Evolutionary conservation across 2,797 vertebrate species (phyloP).

Genomic region (Acanthurus lineatus): DNA sequence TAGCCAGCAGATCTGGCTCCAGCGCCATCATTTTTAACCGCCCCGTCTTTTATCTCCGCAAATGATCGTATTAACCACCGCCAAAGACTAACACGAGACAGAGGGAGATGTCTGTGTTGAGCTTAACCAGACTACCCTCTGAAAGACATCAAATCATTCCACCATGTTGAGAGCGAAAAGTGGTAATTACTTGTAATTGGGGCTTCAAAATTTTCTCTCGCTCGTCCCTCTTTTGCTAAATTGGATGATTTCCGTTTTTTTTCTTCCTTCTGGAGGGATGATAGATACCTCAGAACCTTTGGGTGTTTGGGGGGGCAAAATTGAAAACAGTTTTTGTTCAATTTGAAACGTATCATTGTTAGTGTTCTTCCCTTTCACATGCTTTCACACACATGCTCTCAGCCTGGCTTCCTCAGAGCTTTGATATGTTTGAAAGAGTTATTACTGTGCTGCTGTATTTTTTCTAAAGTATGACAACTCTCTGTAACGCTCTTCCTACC

Average conservation of each 20-base stretch:
- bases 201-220: slow-evolving; percentile 90
- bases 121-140: slow-evolving; percentile 97
- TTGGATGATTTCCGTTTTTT: slow-evolving; percentile 89
- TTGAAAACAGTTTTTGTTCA: slow-evolving; percentile 96
- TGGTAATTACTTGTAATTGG: slow-evolving; percentile 99
- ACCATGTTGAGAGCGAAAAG: slow-evolving; percentile 99
- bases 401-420: slow-evolving; percentile 55
- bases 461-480: slow-evolving; percentile 33
- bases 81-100: slow-evolving; percentile 94
- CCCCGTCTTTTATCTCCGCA: slow-evolving; percentile 85
- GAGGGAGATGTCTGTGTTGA: slow-evolving; percentile 96
- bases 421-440: slow-evolving; percentile 84
- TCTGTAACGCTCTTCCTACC: neutral
- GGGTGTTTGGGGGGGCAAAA: slow-evolving; percentile 83
- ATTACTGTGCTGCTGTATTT: slow-evolving; percentile 73
- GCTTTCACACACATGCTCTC: slow-evolving; percentile 72
- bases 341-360: slow-evolving; percentile 90
- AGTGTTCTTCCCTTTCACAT: slow-evolving; percentile 63
- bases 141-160: slow-evolving; percentile 99
- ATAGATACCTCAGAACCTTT: slow-evolving; percentile 91
- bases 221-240: slow-evolving; percentile 86
- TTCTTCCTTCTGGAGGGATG: slow-evolving; percentile 87
- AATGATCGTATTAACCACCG: slow-evolving; percentile 91
- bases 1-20: slow-evolving; percentile 84
- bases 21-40: slow-evolving; percentile 76